phyloP scores from a whole-genome alignment of 2,888 invertebrate genomes.

The Hyposoter dolosus region DNA sequence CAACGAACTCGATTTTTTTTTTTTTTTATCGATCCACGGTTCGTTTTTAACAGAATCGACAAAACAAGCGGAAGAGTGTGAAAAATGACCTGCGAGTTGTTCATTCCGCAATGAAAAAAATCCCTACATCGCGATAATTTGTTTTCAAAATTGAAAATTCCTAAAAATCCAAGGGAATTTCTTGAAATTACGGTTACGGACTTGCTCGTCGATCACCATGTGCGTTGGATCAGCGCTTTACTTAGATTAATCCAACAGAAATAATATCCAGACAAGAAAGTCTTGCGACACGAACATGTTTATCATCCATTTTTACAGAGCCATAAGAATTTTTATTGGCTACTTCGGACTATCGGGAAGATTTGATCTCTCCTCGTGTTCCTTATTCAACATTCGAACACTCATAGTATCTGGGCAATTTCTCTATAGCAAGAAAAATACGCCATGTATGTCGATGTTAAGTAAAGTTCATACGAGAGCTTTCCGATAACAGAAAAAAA shows the following conservation, averaged over 20 bases:
- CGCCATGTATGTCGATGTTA: neutral
- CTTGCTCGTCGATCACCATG: neutral
- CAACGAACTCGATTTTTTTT: conserved; percentile 22
- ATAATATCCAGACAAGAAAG: neutral
- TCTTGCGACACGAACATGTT: conserved; percentile 4
- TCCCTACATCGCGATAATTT: neutral
- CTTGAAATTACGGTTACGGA: neutral
- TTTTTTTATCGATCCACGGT: conserved; percentile 8
- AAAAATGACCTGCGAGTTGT: neutral
- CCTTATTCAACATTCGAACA: neutral
- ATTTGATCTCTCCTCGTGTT: conserved; percentile 20
- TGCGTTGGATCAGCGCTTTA: neutral
- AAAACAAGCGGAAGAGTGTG: neutral
- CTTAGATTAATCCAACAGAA: neutral
- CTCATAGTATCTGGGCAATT: conserved; percentile 2
- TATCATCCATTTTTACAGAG: conserved; percentile 13
- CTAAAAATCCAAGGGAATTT: neutral
- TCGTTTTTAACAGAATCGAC: neutral
- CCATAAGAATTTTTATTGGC: conserved; percentile 20
- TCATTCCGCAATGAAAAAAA: neutral
- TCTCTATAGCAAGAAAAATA: neutral
- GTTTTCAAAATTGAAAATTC: neutral
- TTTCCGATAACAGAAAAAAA: conserved; percentile 3
- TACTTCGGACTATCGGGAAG: conserved; percentile 6
- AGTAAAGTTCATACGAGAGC: conserved; percentile 16